Percentiles rank a stretch among this genome's conserved stretches.
Evolutionary conservation across 1,140 invertebrate species (phyloP).

Genomic region (Cyclina sinensis): DNA sequence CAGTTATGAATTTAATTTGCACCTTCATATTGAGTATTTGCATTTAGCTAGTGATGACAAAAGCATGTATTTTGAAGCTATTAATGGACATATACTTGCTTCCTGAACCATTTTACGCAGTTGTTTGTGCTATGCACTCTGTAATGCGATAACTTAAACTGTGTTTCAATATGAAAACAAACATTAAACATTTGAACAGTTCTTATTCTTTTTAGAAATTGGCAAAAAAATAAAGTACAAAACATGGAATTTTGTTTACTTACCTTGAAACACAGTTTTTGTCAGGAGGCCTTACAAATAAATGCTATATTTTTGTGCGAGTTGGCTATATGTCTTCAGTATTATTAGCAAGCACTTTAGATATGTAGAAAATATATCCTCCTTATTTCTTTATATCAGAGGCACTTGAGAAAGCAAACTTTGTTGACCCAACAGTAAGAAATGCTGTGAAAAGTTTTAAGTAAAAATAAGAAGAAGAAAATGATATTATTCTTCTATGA

Average conservation of each 20-base stretch:
- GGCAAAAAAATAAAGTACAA: no score
- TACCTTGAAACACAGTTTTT: background rate
- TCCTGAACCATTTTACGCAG: background rate
- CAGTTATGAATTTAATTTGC: background rate
- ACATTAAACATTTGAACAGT: no score
- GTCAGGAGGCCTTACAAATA: background rate
- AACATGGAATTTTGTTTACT: no score
- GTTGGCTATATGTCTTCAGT: background rate
- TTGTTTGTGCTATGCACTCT: slow-evolving; percentile 26
- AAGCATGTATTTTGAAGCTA: background rate
- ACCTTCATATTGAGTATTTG: background rate
- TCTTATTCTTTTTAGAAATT: no score
- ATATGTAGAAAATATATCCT: background rate
- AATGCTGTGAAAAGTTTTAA: no score
- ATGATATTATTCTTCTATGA: no score
- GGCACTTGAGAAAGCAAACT: no score
- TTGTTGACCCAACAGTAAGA: no score
- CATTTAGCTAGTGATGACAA: slow-evolving; percentile 5
- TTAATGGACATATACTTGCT: slow-evolving; percentile 19
- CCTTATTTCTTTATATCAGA: background rate
- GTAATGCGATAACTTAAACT: background rate
- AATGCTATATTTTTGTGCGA: slow-evolving; percentile 10
- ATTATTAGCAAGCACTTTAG: background rate
- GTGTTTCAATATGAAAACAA: background rate
- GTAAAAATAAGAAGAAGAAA: no score